phyloP scores from a whole-genome alignment of 2,888 invertebrate species.

The Eledona agricola region DNA sequence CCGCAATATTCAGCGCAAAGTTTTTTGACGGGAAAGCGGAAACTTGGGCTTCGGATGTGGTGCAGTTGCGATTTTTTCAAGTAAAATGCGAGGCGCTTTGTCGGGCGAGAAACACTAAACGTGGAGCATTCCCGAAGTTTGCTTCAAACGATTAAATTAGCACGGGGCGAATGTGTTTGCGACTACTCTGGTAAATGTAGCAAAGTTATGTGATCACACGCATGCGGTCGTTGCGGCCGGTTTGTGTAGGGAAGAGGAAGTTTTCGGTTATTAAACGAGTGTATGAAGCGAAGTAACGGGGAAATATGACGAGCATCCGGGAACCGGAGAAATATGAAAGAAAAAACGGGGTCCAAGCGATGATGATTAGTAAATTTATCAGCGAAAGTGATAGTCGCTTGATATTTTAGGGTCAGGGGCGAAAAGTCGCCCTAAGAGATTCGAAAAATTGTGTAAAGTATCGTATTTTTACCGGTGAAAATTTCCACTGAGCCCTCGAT shows the following conservation, averaged over 20 bases:
- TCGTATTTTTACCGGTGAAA: not conserved
- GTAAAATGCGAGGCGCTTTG: not conserved
- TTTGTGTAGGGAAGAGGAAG: constrained; percentile 15
- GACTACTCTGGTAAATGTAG: constrained; percentile 20
- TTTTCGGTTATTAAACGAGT: constrained; percentile 16
- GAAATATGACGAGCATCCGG: no score
- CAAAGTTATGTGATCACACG: constrained; percentile 30
- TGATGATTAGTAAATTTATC: no score
- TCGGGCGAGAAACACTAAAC: constrained; percentile 6
- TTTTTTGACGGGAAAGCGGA: no score
- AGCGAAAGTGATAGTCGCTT: no score
- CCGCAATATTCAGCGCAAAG: no score
- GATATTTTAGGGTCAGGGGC: no score
- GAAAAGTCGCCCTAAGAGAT: no score
- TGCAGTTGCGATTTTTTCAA: no score
- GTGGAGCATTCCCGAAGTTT: constrained; percentile 20
- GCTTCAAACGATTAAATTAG: constrained; percentile 23
- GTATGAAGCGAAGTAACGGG: no score
- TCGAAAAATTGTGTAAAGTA: constrained; percentile 2
- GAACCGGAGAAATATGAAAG: no score
- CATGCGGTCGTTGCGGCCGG: constrained; percentile 23
- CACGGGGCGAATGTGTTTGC: constrained; percentile 14
- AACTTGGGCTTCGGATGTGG: no score
- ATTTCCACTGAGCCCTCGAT: constrained; percentile 13
- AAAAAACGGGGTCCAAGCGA: no score